Percentiles rank a stretch among this genome's conserved stretches.
phyloP scores from a whole-genome alignment of 2,113 vertebrate genomes.

The Ciconia maguari region DNA sequence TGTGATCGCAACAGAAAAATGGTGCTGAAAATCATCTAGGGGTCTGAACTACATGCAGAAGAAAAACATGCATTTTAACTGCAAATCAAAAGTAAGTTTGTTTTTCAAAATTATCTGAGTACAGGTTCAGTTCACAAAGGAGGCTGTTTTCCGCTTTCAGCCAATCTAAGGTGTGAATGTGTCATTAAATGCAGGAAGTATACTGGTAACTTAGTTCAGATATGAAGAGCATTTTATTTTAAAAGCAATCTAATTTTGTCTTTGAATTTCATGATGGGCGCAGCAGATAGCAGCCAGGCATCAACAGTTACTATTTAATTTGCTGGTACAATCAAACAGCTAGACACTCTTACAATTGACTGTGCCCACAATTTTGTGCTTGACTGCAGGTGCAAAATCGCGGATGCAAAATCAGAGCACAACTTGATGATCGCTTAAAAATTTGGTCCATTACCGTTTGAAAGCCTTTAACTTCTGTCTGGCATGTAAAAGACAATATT shows the following conservation, averaged over 20 bases:
- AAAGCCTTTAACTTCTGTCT: background rate
- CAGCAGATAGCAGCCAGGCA: conserved; percentile 37
- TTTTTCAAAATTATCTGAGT: background rate
- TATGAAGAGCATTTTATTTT: background rate
- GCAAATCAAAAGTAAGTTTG: background rate
- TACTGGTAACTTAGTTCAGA: background rate
- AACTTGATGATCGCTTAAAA: conserved; percentile 20
- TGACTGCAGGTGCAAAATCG: conserved; percentile 63
- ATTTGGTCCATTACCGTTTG: background rate
- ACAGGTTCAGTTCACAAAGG: background rate
- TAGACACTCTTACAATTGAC: conserved; percentile 48
- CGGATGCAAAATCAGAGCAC: conserved; percentile 46
- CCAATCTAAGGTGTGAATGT: background rate
- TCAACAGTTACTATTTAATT: conserved; percentile 42
- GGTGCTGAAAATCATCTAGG: background rate
- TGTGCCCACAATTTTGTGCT: conserved; percentile 66
- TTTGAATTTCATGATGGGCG: background rate
- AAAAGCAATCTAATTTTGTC: background rate
- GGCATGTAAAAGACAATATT: background rate
- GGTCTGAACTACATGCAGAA: background rate
- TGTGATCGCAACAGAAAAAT: background rate
- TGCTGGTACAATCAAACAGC: conserved; percentile 60
- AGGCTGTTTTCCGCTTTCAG: background rate
- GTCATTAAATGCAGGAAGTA: background rate
- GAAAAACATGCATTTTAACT: background rate